These are phyloP conservation scores for Ptycholaimellus sp. DNA, from an alignment of 2,888 invertebrate species.

Conservation along the genomic window DNA sequence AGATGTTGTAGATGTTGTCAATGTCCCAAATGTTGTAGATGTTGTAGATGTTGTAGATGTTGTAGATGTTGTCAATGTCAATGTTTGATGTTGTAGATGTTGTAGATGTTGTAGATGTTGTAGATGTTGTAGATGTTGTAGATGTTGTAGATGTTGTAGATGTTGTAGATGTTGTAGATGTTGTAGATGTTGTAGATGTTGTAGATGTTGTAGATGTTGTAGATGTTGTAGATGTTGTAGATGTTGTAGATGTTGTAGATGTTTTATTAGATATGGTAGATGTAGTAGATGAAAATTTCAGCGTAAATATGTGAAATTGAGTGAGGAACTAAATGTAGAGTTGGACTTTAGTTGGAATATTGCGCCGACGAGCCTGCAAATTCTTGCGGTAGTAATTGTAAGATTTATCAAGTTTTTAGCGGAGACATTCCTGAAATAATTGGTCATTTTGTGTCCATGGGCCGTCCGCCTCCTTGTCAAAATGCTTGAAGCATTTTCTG, in stretches of 20 bases:
- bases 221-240: background rate
- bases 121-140: background rate
- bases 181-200: background rate
- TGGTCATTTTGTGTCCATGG: no score
- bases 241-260: background rate
- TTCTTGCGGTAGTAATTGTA: no score
- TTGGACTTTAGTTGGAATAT: no score
- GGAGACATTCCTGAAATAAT: no score
- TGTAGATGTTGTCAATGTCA: background rate
- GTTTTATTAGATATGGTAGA: no score
- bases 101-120: background rate
- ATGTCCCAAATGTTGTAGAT: background rate
- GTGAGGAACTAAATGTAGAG: no score
- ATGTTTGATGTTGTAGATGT: background rate
- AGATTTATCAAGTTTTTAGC: no score
- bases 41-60: background rate
- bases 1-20: background rate
- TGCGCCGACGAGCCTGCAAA: no score
- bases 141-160: background rate
- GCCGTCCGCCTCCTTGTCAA: no score
- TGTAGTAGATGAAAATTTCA: no score
- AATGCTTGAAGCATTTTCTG: no score
- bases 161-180: background rate
- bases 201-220: background rate
- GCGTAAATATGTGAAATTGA: no score